Evolutionary conservation across 1,140 invertebrate genomes (phyloP), one percentile per base, ranked within the genome.

Genomic region (Zaprionus tsacasi): DNA sequence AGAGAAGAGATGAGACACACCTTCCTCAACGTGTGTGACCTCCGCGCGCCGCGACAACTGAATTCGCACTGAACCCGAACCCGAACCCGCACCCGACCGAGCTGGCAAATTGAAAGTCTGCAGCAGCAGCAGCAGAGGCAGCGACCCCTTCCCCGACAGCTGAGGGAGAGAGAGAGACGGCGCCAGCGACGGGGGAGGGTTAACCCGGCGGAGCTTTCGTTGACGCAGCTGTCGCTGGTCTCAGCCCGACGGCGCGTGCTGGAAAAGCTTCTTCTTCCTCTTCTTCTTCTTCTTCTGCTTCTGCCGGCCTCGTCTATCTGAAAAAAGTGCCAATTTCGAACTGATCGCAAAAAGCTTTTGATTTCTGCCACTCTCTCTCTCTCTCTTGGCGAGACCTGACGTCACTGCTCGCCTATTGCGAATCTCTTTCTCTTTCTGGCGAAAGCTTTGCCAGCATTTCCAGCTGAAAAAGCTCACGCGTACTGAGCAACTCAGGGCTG

Each of bases 41-140:
- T 76, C 80, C 78, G 48, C 78, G 52, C 85, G 76, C 68, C 57
- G 70, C 71, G 81, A 74, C 70, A 78, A 72, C 74, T 61, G 45
- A 79, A 81, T 90, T 89, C 74, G 86, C 78, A 88, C 85, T 88
- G 85, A 83, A 67, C 50, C 60, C 73, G 17, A 38, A 54, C 58
- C 17, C 45, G 45, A 50, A 50, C 45, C 45, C 45, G 45, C 10
- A 48, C 17, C 45, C 10, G 13, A 13, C 38, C 67, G 25, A 43
- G 57, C 57, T 27, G n/a, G 17, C 59, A 50, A 68, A 68, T 66
- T 43, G 27, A 30, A 30, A 30, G 27, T 61, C 50, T 57, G 57
- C 48, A 64, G 60, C 30, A 21, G 58, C 40, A 58, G 35, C 33
- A 25, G 11, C 35, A 57, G n/a, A 38, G 3, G 27, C 27, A 5